Percentiles rank a stretch among this genome's conserved stretches.
Conservation (phyloP, 2,113 vertebrate species). For the Herpetotheres cachinnans region DNA sequence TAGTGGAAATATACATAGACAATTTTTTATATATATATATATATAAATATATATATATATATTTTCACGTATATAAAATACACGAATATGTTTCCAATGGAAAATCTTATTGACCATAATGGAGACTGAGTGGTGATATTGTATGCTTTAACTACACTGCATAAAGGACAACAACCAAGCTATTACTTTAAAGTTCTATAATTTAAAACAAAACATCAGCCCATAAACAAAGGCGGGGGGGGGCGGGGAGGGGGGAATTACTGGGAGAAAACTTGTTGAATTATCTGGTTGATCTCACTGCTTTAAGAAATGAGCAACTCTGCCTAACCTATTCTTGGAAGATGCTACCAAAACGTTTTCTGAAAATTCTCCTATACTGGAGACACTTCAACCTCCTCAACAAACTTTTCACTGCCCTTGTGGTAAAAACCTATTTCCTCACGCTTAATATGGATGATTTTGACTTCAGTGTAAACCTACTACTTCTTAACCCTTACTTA, state of each 20-base stretch:
- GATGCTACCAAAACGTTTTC: not conserved
- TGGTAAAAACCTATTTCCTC: not conserved
- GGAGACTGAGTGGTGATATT: not conserved
- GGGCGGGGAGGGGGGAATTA: accelerated
- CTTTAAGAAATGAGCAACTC: not conserved
- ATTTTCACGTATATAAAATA: not conserved
- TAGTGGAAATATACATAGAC: not conserved
- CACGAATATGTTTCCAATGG: not conserved
- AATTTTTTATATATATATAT: not conserved
- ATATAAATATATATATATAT: not conserved
- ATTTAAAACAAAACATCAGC: not conserved
- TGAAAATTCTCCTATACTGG: not conserved
- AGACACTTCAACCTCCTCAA: not conserved
- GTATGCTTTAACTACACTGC: not conserved
- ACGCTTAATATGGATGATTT: not conserved
- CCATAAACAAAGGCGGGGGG: not conserved
- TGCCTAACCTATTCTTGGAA: not conserved
- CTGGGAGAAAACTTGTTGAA: not conserved
- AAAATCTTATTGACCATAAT: not conserved
- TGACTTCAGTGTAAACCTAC: not conserved
- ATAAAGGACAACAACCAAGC: not conserved
- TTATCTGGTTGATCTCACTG: not conserved
- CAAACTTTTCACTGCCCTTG: not conserved
- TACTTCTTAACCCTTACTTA: not conserved
- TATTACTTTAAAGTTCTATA: not conserved